Base-by-base conservation (phyloP, 1,140 invertebrate species). In the Leguminivora glycinivorella region DNA sequence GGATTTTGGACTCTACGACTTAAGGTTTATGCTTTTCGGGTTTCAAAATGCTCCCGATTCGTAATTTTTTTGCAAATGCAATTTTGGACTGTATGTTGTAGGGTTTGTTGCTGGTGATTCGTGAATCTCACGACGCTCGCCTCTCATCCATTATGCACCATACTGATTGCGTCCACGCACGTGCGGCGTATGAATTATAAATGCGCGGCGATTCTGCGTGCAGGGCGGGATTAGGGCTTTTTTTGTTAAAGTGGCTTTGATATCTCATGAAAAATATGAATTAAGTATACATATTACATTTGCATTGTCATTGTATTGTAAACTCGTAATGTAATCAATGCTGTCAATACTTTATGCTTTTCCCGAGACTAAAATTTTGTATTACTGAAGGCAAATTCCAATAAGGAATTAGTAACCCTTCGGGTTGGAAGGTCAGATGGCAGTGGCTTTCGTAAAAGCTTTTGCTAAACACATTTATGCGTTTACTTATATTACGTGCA, bases 81-180 rank as follows among this genome's bases (percentile, higher is more conserved):
- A 52, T 52, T 52, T 52, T 52, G 19, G 19, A 22, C 47, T n/a
- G 1, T 52, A 52, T 22, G 47, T 10, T 19, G 2, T 22, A 52
- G 19, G 0, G 47, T 52, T 52, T 52, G 47, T 52, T 52, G 9
- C 26, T 63, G 58, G 25, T 63, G 58, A 63, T 63, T 63, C 58
- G 25, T 9, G 58, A 31, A 63, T 29, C 25, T 29, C 26, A 26
- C 26, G 25, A 17, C 25, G 58, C 29, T 63, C n/a, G 58, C 58
- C 58, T 3, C 58, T 63, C 58, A 63, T 63, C 26, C 22, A 63
- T 63, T 29, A 63, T 63, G 58, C 58, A 63, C 25, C 58, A 29
- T 63, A 63, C 58, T 63, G 58, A 63, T 63, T 63, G 58, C 58
- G 58, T 63, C 17, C 58, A 29, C 58, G 58, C 58, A 58, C 56